These are phyloP conservation scores for Chrysolina americana DNA, from an alignment of 2,888 invertebrate species.

Conservation along the genomic window DNA sequence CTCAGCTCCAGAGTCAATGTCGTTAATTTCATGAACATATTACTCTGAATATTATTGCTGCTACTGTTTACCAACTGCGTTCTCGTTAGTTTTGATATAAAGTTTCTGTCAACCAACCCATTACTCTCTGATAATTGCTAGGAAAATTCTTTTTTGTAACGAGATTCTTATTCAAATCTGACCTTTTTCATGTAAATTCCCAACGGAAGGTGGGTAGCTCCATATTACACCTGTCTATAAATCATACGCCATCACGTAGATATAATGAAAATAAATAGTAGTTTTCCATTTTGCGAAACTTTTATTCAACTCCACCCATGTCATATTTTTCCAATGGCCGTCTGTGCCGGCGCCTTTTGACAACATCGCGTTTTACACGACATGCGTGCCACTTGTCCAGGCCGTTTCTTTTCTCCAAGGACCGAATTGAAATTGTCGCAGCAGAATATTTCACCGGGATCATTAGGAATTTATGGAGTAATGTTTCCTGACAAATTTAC, in stretches of 20 bases:
- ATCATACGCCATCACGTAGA: constrained; percentile 11
- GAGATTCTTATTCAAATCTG: constrained; percentile 14
- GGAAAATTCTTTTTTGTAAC: neutral
- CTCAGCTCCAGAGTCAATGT: no score
- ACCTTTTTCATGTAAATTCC: neutral
- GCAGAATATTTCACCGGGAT: constrained; percentile 32
- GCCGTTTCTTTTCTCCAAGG: constrained; percentile 39
- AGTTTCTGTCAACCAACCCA: neutral
- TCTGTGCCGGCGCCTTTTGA: constrained; percentile 44
- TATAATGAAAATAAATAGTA: constrained; percentile 17
- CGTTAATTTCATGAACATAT: no score
- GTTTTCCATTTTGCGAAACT: constrained; percentile 21
- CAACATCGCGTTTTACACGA: constrained; percentile 53
- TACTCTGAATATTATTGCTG: no score
- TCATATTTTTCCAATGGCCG: constrained; percentile 52
- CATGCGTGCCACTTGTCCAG: constrained; percentile 47
- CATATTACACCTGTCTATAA: constrained; percentile 3
- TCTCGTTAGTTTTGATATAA: neutral
- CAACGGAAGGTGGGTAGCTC: neutral
- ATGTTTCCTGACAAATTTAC: constrained; percentile 25
- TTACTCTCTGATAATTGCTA: neutral
- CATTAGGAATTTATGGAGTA: constrained; percentile 34
- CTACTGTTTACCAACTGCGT: neutral
- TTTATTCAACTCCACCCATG: constrained; percentile 20
- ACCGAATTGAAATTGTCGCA: constrained; percentile 45